Conservation (phyloP, 2,797 vertebrate genomes). For the Phrynocephalus guinanensis region DNA sequence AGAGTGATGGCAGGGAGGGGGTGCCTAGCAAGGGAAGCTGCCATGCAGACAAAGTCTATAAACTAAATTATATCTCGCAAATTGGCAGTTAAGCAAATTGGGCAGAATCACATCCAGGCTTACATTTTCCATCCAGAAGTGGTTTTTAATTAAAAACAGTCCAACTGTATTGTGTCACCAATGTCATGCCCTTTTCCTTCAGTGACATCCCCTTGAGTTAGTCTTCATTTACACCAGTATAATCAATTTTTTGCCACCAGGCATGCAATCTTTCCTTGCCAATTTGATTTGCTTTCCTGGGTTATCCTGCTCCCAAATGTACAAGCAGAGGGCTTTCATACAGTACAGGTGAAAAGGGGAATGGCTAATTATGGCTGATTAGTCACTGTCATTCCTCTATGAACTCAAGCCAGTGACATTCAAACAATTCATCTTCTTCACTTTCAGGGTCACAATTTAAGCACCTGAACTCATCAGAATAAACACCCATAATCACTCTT, state of each 20-base stretch:
- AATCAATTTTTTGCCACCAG: constrained; percentile 19
- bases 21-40: neutral
- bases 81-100: constrained; percentile 39
- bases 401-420: constrained; percentile 50
- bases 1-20: no score
- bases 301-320: constrained; percentile 32
- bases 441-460: constrained; percentile 61
- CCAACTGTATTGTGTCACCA: constrained; percentile 4
- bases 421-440: constrained; percentile 64
- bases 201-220: constrained; percentile 1
- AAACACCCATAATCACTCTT: constrained; percentile 69
- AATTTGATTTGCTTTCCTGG: constrained; percentile 55
- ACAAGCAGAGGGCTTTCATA: constrained; percentile 27
- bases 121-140: neutral
- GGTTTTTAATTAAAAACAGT: constrained; percentile 39
- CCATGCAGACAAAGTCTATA: constrained; percentile 7
- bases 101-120: constrained; percentile 23
- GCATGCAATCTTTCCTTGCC: constrained; percentile 29
- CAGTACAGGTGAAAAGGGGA: constrained; percentile 56
- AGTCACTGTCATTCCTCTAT: constrained; percentile 62
- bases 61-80: constrained; percentile 37
- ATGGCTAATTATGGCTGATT: constrained; percentile 68
- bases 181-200: constrained; percentile 6
- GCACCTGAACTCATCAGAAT: constrained; percentile 66
- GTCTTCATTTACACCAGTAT: constrained; percentile 54